Percentiles rank a stretch among this genome's conserved stretches.
Conservation (phyloP, 2,797 vertebrate species). For the Gambusia yucatana region DNA sequence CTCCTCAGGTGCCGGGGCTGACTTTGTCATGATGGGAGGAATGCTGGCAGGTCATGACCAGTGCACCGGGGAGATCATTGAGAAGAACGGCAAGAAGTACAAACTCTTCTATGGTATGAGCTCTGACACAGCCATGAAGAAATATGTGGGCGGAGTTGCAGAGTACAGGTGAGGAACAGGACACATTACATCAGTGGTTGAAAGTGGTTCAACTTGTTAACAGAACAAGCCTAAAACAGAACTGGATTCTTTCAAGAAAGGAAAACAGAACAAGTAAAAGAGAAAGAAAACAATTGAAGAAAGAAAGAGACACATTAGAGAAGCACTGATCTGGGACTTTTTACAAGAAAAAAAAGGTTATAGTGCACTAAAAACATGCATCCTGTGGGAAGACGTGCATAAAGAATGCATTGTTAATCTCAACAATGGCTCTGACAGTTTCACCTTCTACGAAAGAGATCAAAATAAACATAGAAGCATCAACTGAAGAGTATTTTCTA, state of each 20-base stretch:
- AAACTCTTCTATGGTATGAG: constrained; percentile 99
- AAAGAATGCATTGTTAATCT: not conserved
- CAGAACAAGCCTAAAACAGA: not conserved
- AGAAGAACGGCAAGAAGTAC: constrained; percentile 93
- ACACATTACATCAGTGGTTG: too few relatives aligned
- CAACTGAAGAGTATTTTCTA: not conserved
- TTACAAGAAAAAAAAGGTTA: not conserved
- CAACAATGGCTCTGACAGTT: not conserved
- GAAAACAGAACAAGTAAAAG: not conserved
- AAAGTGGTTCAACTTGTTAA: not conserved
- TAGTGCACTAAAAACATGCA: not conserved
- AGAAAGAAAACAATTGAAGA: not conserved
- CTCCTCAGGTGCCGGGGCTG: constrained; percentile 90
- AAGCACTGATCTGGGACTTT: not conserved
- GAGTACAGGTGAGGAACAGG: constrained; percentile 91
- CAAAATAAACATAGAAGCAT: not conserved
- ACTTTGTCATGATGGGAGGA: constrained; percentile 98
- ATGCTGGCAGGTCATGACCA: constrained; percentile 98
- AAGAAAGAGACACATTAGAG: not conserved
- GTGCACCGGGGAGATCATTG: constrained; percentile 91
- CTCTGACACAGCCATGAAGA: constrained; percentile 98
- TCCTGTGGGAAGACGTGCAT: not conserved
- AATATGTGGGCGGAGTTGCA: constrained; percentile 92
- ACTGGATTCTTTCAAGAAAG: not conserved
- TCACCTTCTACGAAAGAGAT: not conserved